Base-by-base conservation (phyloP, 2,113 vertebrate species). In the Picathartes gymnocephalus region DNA sequence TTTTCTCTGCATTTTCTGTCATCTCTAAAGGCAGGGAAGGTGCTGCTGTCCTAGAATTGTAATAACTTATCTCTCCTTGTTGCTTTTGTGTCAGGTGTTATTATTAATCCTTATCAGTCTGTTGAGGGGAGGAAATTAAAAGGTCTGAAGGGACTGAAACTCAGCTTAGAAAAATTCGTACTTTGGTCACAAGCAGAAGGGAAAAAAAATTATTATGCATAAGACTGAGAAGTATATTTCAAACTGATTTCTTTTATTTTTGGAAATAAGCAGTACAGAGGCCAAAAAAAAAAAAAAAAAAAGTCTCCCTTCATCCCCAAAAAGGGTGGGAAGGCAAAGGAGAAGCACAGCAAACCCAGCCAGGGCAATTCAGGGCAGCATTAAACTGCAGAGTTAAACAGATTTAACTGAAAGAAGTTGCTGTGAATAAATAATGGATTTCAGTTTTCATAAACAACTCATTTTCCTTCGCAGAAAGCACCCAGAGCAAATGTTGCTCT, bases 71-170 rank as follows among this genome's bases (percentile, higher is more conserved):
- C 78, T 90, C 53, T 69, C 40, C 69, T 86, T 79, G 81, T 82
- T 91, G 50, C 53, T 81, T 89, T 77, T 69, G 65, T 89, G 80
- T 65, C 56, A 85, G 66, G 76, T 79, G 24, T 64, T 88, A 78
- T 69, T 92, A 76, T 72, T 76, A 95, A 91, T 91, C 60, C 86
- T 83, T 91, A 81, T 93, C 66, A 78, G 40, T 6, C 64, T 70
- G 19, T 91, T 79, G 91, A 92, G 88, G 61, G 65, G 39, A 65
- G 88, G 88, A 96, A 92, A 92, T 95, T 51, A 88, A 92, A 94
- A 74, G 79, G 42, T 81, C 66, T 82, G 44, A 69, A 85, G 62
- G 68, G 93, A 51, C 33, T 44, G 79, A 68, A 74, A 74, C 30
- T 54, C 58, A 35, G 39, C 39, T 39, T 39, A 39, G 56, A n/a